Evolutionary conservation across 2,888 invertebrate genomes (phyloP).

Genomic region (Trisateles emortualis): DNA sequence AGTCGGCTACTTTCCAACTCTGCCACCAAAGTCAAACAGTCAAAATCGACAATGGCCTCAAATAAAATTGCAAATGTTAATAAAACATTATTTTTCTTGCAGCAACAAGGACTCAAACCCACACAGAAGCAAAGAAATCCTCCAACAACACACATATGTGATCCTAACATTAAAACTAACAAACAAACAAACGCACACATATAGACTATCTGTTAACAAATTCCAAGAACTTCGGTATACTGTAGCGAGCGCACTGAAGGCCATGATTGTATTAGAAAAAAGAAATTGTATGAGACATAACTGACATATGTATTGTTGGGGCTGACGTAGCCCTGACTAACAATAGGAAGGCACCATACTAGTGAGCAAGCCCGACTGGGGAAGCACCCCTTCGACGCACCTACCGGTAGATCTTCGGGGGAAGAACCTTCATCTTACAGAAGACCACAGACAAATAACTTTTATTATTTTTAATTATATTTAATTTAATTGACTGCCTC

Average conservation of each 20-base stretch:
- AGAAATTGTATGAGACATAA: constrained; percentile 76
- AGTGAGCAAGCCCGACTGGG: no score
- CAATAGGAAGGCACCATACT: neutral
- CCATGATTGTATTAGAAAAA: constrained; percentile 72
- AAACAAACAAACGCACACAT: constrained; percentile 57
- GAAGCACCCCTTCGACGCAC: no score
- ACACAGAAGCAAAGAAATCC: constrained; percentile 56
- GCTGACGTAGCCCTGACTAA: constrained; percentile 26
- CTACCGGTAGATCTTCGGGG: no score
- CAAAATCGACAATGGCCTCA: no score
- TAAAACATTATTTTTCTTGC: constrained; percentile 36
- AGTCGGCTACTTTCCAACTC: no score
- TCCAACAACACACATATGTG: constrained; percentile 60
- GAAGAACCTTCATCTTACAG: no score
- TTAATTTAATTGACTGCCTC: no score
- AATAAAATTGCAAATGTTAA: no score
- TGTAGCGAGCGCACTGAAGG: constrained; percentile 73
- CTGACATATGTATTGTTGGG: constrained; percentile 61
- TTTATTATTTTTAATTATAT: no score
- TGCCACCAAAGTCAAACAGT: no score
- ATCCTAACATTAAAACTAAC: constrained; percentile 65
- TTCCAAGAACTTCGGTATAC: constrained; percentile 74
- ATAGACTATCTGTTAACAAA: constrained; percentile 65
- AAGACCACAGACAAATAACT: no score
- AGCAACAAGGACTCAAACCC: constrained; percentile 54